Percentiles rank a stretch among this genome's conserved stretches.
phyloP scores from a whole-genome alignment of 2,113 vertebrate species.

The Heterotis niloticus region DNA sequence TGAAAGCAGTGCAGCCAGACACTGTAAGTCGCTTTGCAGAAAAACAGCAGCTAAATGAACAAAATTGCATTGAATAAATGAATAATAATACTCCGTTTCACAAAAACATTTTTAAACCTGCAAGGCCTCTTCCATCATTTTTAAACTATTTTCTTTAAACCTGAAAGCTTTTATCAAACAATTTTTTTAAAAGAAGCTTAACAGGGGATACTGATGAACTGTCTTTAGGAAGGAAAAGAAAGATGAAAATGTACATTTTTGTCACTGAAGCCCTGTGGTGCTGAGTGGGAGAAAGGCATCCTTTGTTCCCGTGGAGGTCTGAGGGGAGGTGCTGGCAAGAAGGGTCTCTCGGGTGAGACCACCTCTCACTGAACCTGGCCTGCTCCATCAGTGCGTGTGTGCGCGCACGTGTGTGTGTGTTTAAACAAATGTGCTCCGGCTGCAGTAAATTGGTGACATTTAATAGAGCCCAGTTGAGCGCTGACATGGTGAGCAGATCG shows the following conservation, averaged over 20 bases:
- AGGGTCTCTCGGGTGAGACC: constrained; percentile 26
- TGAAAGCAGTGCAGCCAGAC: too few relatives aligned
- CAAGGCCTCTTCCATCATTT: too few relatives aligned
- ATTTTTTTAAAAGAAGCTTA: neutral
- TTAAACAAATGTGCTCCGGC: constrained; percentile 19
- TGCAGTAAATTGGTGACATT: constrained; percentile 29
- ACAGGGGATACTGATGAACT: neutral
- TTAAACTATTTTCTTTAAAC: too few relatives aligned
- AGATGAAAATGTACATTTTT: constrained; percentile 16
- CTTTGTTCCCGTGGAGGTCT: constrained; percentile 31
- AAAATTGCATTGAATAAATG: too few relatives aligned
- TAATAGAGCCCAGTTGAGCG: constrained; percentile 19
- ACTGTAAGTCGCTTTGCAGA: neutral
- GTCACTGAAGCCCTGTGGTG: constrained; percentile 4
- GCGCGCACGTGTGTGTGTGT: neutral
- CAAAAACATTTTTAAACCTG: too few relatives aligned
- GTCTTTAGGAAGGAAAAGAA: neutral
- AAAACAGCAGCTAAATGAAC: too few relatives aligned
- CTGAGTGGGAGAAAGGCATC: constrained; percentile 8
- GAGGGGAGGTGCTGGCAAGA: constrained; percentile 17
- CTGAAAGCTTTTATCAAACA: constrained; percentile 1
- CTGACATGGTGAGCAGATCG: neutral
- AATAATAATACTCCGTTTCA: too few relatives aligned
- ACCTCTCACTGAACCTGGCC: constrained; percentile 22
- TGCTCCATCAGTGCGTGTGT: constrained; percentile 9